Conservation (phyloP, 2,888 invertebrate species). For the Epistrophella euchroma region DNA sequence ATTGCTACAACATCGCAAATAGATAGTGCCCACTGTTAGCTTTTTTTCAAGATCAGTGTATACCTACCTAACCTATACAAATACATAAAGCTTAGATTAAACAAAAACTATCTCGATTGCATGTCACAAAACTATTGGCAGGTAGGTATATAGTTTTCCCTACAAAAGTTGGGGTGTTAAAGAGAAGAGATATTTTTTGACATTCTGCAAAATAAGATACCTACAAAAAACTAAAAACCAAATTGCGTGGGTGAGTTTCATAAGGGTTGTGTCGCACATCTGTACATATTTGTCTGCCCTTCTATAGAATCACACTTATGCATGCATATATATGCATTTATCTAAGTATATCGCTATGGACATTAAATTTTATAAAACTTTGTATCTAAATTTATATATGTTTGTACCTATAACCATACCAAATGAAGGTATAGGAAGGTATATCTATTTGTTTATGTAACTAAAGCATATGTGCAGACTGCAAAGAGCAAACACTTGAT, state of each 20-base stretch:
- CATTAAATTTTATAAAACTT: conserved; percentile 25
- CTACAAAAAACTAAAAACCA: conserved; percentile 15
- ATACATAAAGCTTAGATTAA: not conserved
- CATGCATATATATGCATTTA: conserved; percentile 6
- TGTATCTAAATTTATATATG: not conserved
- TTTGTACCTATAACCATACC: not conserved
- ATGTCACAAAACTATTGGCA: conserved; percentile 25
- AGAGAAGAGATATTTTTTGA: conserved; percentile 1
- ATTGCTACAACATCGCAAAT: no score
- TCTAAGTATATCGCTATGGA: not conserved
- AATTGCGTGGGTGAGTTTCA: conserved; percentile 52
- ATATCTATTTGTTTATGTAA: conserved; percentile 33
- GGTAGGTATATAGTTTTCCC: not conserved
- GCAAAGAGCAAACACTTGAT: conserved; percentile 55
- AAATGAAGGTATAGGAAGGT: not conserved
- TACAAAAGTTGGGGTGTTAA: not conserved
- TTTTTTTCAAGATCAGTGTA: not conserved
- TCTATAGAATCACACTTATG: not conserved
- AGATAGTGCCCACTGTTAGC: no score
- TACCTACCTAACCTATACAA: no score
- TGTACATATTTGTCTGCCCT: conserved; percentile 56
- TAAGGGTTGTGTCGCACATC: conserved; percentile 59
- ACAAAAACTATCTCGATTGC: conserved; percentile 11
- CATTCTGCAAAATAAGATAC: conserved; percentile 25
- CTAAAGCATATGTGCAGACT: conserved; percentile 45